A percentile compares a stretch with the other conserved stretches of the same genome.
These are phyloP conservation scores for Agelaius phoeniceus DNA, from an alignment of 2,113 vertebrate genomes.

Conservation along the genomic window DNA sequence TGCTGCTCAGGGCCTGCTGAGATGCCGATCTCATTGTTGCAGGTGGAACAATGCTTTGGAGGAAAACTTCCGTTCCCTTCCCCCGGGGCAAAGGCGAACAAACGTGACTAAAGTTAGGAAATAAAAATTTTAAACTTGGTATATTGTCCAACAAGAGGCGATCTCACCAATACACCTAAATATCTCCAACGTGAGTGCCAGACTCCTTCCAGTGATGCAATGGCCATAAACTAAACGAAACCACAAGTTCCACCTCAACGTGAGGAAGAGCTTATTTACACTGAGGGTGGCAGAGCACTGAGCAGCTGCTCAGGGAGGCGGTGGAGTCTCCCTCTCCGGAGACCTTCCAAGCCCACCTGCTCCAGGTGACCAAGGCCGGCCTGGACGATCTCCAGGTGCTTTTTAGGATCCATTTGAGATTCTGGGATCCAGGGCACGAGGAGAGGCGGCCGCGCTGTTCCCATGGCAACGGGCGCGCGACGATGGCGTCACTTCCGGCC, in stretches of 20 bases:
- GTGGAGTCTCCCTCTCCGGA: background rate
- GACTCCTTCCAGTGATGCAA: background rate
- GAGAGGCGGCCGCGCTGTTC: background rate
- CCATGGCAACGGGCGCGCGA: background rate
- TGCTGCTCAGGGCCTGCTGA: too few species aligned
- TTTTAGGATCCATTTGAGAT: rapidly evolving
- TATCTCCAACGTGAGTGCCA: background rate
- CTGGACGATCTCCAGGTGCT: background rate
- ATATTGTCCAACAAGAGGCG: background rate
- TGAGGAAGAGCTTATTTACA: background rate
- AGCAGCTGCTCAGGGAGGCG: background rate
- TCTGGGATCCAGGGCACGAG: rapidly evolving
- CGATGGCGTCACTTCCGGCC: background rate
- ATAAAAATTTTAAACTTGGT: background rate
- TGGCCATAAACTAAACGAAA: background rate
- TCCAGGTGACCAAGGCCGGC: rapidly evolving
- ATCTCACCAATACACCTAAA: background rate
- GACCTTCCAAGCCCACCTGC: background rate
- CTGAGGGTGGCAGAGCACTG: too few species aligned
- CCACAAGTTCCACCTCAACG: background rate
- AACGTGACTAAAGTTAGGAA: background rate
- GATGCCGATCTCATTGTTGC: background rate
- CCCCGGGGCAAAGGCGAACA: background rate
- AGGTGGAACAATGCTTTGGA: background rate
- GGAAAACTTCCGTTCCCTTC: background rate